A percentile compares a stretch with the other conserved stretches of the same genome.
phyloP scores from a whole-genome alignment of 2,888 invertebrate species.

The Deroplatys truncata region DNA sequence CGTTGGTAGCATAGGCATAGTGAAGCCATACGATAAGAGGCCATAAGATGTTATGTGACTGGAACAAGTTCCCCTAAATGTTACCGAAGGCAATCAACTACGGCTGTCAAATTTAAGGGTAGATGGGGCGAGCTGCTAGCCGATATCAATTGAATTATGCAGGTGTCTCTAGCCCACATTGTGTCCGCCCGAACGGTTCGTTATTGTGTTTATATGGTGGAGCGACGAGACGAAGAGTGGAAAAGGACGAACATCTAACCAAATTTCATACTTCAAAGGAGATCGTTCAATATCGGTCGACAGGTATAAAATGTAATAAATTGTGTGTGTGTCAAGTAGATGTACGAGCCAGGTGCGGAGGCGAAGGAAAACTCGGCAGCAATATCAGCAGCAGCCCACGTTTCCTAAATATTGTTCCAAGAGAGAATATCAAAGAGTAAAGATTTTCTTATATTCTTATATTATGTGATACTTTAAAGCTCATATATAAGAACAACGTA shows the following conservation, averaged over 20 bases:
- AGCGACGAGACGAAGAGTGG: neutral
- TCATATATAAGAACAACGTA: too few relatives aligned
- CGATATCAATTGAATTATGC: neutral
- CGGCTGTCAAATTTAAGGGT: neutral
- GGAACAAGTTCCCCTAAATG: neutral
- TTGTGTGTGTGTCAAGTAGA: neutral
- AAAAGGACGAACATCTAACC: slow-evolving; percentile 6
- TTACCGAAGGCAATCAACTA: neutral
- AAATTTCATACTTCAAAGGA: slow-evolving; percentile 19
- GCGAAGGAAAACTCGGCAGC: neutral
- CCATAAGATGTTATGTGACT: neutral
- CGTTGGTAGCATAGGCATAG: neutral
- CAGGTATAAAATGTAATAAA: slow-evolving; percentile 16
- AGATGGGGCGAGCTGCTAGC: neutral
- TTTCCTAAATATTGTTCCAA: too few relatives aligned
- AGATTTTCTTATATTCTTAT: too few relatives aligned
- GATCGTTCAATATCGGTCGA: slow-evolving; percentile 12
- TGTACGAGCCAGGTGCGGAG: neutral
- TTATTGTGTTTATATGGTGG: neutral
- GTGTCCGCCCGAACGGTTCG: neutral
- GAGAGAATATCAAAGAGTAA: too few relatives aligned
- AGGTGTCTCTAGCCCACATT: neutral
- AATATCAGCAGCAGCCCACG: neutral
- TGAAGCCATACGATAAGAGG: neutral
- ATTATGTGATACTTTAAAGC: too few relatives aligned